Evolutionary conservation across 2,113 vertebrate species (phyloP).

Genomic region (Hypocryptadius cinnamomeus): DNA sequence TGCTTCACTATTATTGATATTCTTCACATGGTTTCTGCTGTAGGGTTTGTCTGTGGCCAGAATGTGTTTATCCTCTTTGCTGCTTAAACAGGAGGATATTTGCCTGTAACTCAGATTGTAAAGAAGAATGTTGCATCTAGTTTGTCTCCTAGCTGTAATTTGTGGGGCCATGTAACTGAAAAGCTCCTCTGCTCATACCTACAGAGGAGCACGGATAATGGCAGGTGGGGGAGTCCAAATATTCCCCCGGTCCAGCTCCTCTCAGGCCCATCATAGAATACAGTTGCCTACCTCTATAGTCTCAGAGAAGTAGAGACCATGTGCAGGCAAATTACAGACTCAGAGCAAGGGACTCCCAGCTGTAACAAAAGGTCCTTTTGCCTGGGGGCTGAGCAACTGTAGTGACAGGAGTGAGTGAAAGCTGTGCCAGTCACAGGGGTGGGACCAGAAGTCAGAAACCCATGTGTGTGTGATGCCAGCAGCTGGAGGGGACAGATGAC

Average conservation of each 20-base stretch:
- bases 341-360: too few relatives aligned
- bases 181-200: background rate
- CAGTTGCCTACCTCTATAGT: too few relatives aligned
- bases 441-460: too few relatives aligned
- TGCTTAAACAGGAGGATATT: background rate
- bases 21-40: background rate
- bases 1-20: background rate
- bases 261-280: too few relatives aligned
- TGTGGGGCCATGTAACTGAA: background rate
- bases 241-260: too few relatives aligned
- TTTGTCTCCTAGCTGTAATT: background rate
- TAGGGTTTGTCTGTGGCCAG: background rate
- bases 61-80: background rate
- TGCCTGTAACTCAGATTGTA: background rate
- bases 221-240: background rate
- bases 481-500: background rate
- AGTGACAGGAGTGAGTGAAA: too few relatives aligned
- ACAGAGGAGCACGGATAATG: background rate
- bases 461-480: background rate
- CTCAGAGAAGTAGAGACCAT: too few relatives aligned
- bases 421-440: too few relatives aligned
- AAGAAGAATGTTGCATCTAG: background rate
- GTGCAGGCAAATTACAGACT: too few relatives aligned
- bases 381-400: too few relatives aligned
- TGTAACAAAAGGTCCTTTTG: too few relatives aligned